These are phyloP conservation scores for Mantis religiosa DNA, from an alignment of 2,888 invertebrate species.

Conservation along the genomic window DNA sequence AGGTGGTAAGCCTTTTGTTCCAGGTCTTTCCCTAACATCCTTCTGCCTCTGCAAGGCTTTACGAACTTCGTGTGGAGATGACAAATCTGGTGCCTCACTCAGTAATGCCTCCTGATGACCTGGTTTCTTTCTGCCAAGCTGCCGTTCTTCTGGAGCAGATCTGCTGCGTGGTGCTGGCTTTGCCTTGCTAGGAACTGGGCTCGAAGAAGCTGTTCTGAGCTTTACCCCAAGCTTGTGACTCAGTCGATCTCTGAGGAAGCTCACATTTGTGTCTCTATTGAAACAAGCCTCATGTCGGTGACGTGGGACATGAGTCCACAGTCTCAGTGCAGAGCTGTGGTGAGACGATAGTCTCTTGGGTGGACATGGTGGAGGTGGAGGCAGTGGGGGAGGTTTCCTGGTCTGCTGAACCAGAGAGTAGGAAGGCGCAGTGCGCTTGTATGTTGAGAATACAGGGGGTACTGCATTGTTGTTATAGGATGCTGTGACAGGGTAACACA, in stretches of 20 bases:
- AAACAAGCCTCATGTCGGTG: slow-evolving; percentile 53
- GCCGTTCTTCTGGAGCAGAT: slow-evolving; percentile 7
- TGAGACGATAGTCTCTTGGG: slow-evolving; percentile 73
- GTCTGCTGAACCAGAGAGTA: slow-evolving; percentile 39
- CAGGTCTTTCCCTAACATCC: slow-evolving; percentile 29
- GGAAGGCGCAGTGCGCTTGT: slow-evolving; percentile 58
- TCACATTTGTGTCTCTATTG: slow-evolving; percentile 51
- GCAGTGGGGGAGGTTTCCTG: slow-evolving; percentile 33
- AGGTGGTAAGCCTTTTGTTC: slow-evolving; percentile 35
- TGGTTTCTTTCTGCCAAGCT: neutral
- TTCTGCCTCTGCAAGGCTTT: slow-evolving; percentile 34
- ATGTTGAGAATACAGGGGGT: slow-evolving; percentile 51
- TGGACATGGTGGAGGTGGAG: slow-evolving; percentile 57
- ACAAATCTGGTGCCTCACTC: slow-evolving; percentile 51
- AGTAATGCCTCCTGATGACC: slow-evolving; percentile 36
- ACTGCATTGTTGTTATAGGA: slow-evolving; percentile 35
- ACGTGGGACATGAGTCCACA: slow-evolving; percentile 46
- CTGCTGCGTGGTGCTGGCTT: slow-evolving; percentile 2
- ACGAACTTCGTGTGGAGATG: slow-evolving; percentile 57
- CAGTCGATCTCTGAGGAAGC: slow-evolving; percentile 59
- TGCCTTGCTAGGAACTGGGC: slow-evolving; percentile 32
- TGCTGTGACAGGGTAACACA: slow-evolving; percentile 56
- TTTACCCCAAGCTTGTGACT: slow-evolving; percentile 49
- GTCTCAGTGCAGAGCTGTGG: slow-evolving; percentile 63
- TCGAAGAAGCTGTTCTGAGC: slow-evolving; percentile 33